Base-by-base conservation (phyloP, 2,113 vertebrate species). In the Passer domesticus region DNA sequence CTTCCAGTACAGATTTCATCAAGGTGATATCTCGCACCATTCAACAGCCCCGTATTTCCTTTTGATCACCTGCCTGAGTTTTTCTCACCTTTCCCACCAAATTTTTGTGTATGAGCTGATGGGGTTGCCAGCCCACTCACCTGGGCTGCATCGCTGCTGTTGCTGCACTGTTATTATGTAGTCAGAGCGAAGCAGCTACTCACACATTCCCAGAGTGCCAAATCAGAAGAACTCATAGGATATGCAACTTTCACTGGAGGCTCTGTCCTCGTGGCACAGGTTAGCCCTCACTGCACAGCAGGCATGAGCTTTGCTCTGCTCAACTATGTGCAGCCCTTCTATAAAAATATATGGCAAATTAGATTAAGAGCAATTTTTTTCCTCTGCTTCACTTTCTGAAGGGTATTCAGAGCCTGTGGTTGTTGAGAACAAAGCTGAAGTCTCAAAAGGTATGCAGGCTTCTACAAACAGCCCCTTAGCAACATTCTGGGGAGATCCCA, bases 181-280 rank as follows among this genome's bases (percentile, higher is more conserved):
- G 24, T 25, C 21, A 30, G 53, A 94, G 41, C 5, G 35, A 88
- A 79, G 50, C 39, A 74, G 27, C 21, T 2, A 1, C 43, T 88
- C 13, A 5, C 3, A 4, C 3, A 7, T 79, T 37, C 1, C 0
- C 35, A 25, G 22, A 3, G 14, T 15, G 23, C 31, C 44, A 78
- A 63, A 72, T 44, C 78, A 64, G 76, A 66, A 41, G 53, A 67
- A 37, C 22, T 77, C n/a, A 4, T 2, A 44, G 55, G 23, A n/a
- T 15, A 9, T 25, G 9, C 10, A 23, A 4, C 27, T 83, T 83
- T 43, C 60, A 44, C 43, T 4, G 5, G 16, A 53, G 64, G 44
- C 50, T 72, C 23, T 17, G 11, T 50, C 46, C 41, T 68, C 5
- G 2, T 10, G 17, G 28, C 55, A 18, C 28, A 39, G 27, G 41